Evolutionary conservation across 1,140 invertebrate species (phyloP).

Genomic region (Melanaphis sacchari): DNA sequence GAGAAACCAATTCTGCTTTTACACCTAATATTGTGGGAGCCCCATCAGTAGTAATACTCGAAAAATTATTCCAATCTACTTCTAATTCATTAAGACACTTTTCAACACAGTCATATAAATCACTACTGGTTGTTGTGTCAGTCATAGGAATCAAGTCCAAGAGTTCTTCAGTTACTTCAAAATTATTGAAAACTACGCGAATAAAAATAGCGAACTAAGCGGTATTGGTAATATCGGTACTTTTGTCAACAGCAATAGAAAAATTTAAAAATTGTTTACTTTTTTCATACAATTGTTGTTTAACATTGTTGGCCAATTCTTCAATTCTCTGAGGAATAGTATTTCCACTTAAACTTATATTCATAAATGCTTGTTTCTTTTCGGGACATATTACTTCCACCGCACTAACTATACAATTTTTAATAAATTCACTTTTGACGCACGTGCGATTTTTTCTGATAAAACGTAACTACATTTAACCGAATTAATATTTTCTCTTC

Average conservation of each 20-base stretch:
- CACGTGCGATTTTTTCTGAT: not conserved
- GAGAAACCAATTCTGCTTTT: conserved; percentile 20
- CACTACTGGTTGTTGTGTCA: conserved; percentile 2
- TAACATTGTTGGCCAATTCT: conserved; percentile 12
- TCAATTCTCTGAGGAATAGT: conserved; percentile 18
- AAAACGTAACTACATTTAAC: too few relatives aligned
- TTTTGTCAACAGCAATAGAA: conserved; percentile 19
- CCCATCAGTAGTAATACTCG: not conserved
- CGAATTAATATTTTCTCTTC: too few relatives aligned
- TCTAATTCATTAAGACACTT: conserved; percentile 30
- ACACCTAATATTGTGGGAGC: conserved; percentile 21
- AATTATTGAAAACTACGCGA: conserved; percentile 14
- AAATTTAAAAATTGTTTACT: not conserved
- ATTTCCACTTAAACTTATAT: conserved; percentile 22
- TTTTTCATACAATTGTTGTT: conserved; percentile 22
- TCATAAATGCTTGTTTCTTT: not conserved
- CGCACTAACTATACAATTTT: not conserved
- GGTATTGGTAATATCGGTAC: conserved; percentile 21
- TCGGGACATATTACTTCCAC: not conserved
- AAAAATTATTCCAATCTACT: conserved; percentile 9
- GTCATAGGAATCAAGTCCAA: not conserved
- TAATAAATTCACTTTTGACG: not conserved
- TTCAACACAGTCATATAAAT: not conserved
- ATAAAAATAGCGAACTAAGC: conserved; percentile 1
- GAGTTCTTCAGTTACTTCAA: not conserved